Evolutionary conservation across 2,797 vertebrate genomes (phyloP).

Genomic region (Squalus acanthias): DNA sequence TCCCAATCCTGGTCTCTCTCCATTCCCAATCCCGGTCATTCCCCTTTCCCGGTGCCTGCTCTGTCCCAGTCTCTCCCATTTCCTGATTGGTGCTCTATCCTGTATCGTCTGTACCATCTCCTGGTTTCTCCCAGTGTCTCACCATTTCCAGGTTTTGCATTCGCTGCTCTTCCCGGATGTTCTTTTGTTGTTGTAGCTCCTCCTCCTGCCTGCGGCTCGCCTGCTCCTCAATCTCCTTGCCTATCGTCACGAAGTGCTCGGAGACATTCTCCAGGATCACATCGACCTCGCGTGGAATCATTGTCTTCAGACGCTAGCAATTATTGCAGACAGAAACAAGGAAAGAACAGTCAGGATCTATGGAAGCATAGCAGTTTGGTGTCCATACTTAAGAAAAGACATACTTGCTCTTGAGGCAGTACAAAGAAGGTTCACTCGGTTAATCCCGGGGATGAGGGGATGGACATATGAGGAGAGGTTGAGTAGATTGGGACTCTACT

Average conservation of each 20-base stretch:
- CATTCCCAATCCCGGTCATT: too few species aligned
- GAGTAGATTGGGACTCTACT: too few species aligned
- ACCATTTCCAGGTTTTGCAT: conserved; percentile 63
- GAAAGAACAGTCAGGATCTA: not conserved
- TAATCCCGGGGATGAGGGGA: too few species aligned
- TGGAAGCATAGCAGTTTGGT: not conserved
- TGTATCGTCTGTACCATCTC: too few species aligned
- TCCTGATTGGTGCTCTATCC: too few species aligned
- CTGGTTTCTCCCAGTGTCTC: conserved; percentile 28
- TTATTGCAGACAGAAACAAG: conserved; percentile 36
- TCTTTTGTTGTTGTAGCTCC: conserved; percentile 57
- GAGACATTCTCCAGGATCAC: conserved; percentile 66
- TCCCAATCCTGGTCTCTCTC: too few species aligned
- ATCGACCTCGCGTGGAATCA: conserved; percentile 63
- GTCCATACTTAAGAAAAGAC: too few species aligned
- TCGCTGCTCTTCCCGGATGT: conserved; percentile 58
- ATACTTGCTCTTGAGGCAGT: too few species aligned
- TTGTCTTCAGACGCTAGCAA: conserved; percentile 62
- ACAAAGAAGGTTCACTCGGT: too few species aligned
- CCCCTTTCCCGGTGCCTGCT: too few species aligned
- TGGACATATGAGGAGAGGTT: too few species aligned
- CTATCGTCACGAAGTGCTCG: conserved; percentile 60
- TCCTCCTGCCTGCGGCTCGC: conserved; percentile 46
- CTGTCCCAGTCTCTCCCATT: too few species aligned
- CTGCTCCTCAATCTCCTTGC: conserved; percentile 52